These are phyloP conservation scores for Rhodinocichla rosea DNA, from an alignment of 2,113 vertebrate genomes.

Conservation along the genomic window DNA sequence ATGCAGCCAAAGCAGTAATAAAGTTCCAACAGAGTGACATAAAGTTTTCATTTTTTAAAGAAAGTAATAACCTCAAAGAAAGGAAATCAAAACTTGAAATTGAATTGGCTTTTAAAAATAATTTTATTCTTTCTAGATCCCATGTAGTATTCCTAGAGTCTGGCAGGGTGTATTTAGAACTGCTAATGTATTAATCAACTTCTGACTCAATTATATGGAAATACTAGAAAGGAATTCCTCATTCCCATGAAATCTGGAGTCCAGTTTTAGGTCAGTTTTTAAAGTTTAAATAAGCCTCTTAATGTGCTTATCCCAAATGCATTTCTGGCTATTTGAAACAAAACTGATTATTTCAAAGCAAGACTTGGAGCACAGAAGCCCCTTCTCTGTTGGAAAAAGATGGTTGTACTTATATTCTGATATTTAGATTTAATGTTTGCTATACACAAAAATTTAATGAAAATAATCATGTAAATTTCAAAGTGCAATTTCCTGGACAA, in stretches of 20 bases:
- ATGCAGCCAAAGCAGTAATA: neutral
- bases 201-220: neutral
- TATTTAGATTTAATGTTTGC: neutral
- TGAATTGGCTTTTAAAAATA: neutral
- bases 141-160: neutral
- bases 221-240: neutral
- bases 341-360: neutral
- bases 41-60: slow-evolving; percentile 12
- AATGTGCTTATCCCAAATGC: neutral
- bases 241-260: neutral
- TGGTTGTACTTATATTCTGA: neutral
- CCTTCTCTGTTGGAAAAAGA: neutral
- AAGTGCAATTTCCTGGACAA: neutral
- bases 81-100: neutral
- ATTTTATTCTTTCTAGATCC: neutral
- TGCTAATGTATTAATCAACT: neutral
- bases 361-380: neutral
- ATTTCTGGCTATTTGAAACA: neutral
- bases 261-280: neutral
- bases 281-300: neutral
- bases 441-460: neutral
- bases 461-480: neutral
- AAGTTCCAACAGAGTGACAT: neutral
- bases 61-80: slow-evolving; percentile 5
- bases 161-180: neutral